Percentiles rank a stretch among this genome's conserved stretches.
These are phyloP conservation scores for Panurus biarmicus DNA, from an alignment of 2,113 vertebrate genomes.

Conservation along the genomic window DNA sequence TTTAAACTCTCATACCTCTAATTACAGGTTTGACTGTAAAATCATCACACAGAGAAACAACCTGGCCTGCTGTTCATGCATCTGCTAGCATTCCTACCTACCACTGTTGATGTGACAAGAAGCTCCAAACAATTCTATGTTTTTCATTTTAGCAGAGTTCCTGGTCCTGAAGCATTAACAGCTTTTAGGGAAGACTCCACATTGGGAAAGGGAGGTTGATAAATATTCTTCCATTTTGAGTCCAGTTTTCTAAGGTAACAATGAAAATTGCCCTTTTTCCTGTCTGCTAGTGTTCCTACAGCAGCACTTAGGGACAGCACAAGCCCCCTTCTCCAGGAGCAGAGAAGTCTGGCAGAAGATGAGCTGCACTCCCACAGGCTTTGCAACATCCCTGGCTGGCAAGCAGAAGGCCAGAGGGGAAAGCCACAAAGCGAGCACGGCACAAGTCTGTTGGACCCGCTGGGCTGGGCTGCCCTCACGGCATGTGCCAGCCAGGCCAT, in stretches of 20 bases:
- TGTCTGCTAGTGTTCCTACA: not conserved
- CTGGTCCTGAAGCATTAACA: not conserved
- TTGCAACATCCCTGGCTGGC: not conserved
- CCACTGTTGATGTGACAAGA: not conserved
- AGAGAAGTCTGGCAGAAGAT: not conserved
- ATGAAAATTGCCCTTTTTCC: not conserved
- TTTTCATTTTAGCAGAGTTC: not conserved
- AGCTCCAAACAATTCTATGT: not conserved
- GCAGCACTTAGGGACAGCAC: not conserved
- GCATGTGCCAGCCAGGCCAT: rapidly evolving
- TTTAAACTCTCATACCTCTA: not conserved
- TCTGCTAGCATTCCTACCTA: not conserved
- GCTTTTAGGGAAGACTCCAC: not conserved
- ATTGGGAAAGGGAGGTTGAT: not conserved
- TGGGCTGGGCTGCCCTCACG: not conserved
- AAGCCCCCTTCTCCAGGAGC: not conserved
- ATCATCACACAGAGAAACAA: not conserved
- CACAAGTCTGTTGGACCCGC: rapidly evolving
- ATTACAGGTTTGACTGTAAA: not conserved
- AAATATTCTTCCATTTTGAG: not conserved
- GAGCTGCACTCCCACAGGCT: not conserved
- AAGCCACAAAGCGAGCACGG: rapidly evolving
- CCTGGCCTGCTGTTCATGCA: not conserved
- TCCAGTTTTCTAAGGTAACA: not conserved
- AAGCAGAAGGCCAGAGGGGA: not conserved